Evolutionary conservation across 2,113 vertebrate genomes (phyloP).

Genomic region (Tenrec ecaudatus): DNA sequence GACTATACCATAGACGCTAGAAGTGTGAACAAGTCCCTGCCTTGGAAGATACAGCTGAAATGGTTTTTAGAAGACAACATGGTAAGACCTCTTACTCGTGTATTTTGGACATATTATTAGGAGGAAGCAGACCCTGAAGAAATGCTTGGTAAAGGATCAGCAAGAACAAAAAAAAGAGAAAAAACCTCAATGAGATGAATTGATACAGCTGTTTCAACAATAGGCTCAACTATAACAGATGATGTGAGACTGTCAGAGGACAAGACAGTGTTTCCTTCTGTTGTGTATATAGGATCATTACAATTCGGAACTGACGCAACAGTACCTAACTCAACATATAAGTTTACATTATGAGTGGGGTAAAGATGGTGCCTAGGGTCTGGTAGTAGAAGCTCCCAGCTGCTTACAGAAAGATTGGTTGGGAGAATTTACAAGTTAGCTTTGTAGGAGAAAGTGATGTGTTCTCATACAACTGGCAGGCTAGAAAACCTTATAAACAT

Average conservation of each 20-base stretch:
- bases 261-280: too few relatives aligned
- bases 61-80: not conserved
- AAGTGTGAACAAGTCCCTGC: too few relatives aligned
- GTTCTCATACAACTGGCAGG: not conserved
- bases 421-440: not conserved
- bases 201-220: not conserved
- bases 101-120: not conserved
- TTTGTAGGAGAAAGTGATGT: not conserved
- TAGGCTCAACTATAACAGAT: not conserved
- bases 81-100: not conserved
- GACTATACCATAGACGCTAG: too few relatives aligned
- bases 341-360: not conserved
- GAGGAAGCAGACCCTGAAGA: not conserved
- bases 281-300: not conserved
- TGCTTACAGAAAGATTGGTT: not conserved
- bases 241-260: not conserved
- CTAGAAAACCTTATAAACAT: not conserved
- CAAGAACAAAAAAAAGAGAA: not conserved
- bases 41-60: too few relatives aligned
- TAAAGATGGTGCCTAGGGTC: not conserved
- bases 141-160: not conserved
- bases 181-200: not conserved
- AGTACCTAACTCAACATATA: not conserved
- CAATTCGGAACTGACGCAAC: not conserved
- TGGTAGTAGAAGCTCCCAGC: not conserved